Conservation (phyloP, 2,797 vertebrate species). For the Eospalax fontanierii region DNA sequence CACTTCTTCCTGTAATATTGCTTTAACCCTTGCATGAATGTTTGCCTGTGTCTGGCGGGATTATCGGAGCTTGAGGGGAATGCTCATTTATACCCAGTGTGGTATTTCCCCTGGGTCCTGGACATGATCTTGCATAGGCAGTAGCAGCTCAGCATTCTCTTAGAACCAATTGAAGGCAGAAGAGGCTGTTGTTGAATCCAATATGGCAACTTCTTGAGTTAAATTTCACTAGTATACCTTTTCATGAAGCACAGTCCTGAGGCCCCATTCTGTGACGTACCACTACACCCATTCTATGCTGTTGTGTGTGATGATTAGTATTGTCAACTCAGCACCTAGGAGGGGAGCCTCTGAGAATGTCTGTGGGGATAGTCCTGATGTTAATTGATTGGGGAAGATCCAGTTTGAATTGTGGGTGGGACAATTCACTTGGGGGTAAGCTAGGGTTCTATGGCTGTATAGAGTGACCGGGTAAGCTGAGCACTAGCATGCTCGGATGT, state of each 20-base stretch:
- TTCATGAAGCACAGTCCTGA: not conserved
- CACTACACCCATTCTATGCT: not conserved
- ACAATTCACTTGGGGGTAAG: too few relatives aligned
- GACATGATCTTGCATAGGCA: accelerated
- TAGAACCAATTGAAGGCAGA: too few relatives aligned
- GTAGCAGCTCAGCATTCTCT: not conserved
- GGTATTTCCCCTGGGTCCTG: not conserved
- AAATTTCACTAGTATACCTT: not conserved
- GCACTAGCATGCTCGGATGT: not conserved
- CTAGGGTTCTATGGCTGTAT: not conserved
- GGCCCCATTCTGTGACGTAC: not conserved
- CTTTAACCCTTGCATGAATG: not conserved
- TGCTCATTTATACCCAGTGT: not conserved
- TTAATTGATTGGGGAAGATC: not conserved
- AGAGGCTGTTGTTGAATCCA: not conserved
- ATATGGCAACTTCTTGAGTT: not conserved
- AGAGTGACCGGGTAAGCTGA: not conserved
- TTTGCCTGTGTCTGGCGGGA: not conserved
- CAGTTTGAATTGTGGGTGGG: not conserved
- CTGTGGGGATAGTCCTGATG: not conserved
- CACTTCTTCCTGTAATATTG: not conserved
- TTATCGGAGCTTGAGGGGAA: not conserved
- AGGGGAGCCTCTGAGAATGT: not conserved
- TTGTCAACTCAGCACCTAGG: not conserved
- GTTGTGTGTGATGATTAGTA: not conserved